Conservation (phyloP, 2,888 invertebrate species). For the Chrysolina americana region DNA sequence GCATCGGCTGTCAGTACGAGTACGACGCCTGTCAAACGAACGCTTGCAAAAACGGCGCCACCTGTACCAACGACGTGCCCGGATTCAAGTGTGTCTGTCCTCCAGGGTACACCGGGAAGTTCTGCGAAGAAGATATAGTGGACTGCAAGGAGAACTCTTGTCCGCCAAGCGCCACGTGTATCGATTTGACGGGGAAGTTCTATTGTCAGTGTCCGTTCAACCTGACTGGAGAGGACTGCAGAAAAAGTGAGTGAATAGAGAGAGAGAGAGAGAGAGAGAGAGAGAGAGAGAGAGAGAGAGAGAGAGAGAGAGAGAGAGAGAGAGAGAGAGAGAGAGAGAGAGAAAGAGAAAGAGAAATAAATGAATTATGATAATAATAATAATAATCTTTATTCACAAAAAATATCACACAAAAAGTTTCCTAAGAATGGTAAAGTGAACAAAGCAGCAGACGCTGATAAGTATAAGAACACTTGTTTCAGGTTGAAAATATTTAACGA, state of each 20-base stretch:
- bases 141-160: conserved; percentile 96
- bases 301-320: no score
- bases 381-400: no score
- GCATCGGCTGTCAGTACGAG: conserved; percentile 92
- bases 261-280: no score
- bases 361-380: no score
- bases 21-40: conserved; percentile 92
- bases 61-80: conserved; percentile 88
- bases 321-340: no score
- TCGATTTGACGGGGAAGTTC: conserved; percentile 91
- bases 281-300: no score
- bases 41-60: conserved; percentile 94
- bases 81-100: conserved; percentile 91
- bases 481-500: no score
- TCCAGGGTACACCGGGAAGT: conserved; percentile 82
- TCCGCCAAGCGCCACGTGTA: conserved; percentile 93
- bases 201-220: conserved; percentile 98
- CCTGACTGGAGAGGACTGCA: conserved; percentile 95
- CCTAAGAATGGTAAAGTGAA: no score
- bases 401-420: no score
- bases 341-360: no score
- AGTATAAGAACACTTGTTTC: no score
- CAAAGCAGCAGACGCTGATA: no score
- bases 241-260: conserved; percentile 81
- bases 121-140: conserved; percentile 91